Evolutionary conservation across 2,888 invertebrate species (phyloP).

Genomic region (Seira musarum): DNA sequence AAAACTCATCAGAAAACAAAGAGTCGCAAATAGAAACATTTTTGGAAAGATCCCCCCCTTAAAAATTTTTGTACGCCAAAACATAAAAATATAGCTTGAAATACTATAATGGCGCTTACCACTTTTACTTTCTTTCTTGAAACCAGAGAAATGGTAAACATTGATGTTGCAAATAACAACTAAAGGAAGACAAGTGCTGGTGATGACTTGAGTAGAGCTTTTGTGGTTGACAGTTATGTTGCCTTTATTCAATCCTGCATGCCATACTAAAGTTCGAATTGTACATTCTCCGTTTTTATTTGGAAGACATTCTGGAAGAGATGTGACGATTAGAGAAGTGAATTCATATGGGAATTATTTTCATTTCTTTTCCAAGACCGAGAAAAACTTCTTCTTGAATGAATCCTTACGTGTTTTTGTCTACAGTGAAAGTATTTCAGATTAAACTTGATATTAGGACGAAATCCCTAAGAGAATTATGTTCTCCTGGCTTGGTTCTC

Average conservation of each 20-base stretch:
- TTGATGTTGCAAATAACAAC: too few relatives aligned
- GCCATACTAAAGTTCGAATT: background rate
- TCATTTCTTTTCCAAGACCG: too few relatives aligned
- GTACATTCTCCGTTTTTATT: background rate
- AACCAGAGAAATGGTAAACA: background rate
- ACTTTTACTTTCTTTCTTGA: background rate
- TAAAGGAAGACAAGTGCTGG: too few relatives aligned
- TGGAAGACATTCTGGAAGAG: background rate
- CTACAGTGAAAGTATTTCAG: background rate
- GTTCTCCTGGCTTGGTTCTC: background rate
- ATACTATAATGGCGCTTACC: background rate
- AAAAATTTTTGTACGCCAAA: too few relatives aligned
- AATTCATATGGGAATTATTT: constrained; percentile 44
- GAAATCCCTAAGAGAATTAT: background rate
- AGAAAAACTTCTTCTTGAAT: too few relatives aligned
- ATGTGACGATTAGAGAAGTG: constrained; percentile 33
- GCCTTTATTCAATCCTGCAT: background rate
- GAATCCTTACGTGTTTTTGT: constrained; percentile 16
- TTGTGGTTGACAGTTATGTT: constrained; percentile 13
- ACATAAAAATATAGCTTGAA: constrained; percentile 15
- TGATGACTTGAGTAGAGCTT: background rate
- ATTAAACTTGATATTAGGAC: constrained; percentile 14
- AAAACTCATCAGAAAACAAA: too few relatives aligned
- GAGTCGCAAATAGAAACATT: too few relatives aligned
- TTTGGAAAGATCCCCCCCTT: too few relatives aligned